These are phyloP conservation scores for Lamprotornis superbus DNA, from an alignment of 2,113 vertebrate genomes.

Conservation along the genomic window DNA sequence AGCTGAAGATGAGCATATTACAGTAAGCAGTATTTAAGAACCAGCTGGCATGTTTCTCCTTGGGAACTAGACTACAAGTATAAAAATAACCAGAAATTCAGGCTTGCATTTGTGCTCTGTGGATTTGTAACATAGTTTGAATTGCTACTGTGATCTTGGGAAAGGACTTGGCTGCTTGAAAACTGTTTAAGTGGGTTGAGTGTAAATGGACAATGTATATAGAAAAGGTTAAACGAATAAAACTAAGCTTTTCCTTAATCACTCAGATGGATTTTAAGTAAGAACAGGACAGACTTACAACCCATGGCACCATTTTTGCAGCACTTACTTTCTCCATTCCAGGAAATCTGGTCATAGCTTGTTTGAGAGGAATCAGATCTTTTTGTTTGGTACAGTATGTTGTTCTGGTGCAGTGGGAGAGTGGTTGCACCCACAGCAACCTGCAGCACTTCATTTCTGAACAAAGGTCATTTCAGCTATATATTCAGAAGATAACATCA, in stretches of 20 bases:
- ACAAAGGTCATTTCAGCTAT: neutral
- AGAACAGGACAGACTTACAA: neutral
- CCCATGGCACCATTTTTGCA: neutral
- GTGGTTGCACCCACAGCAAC: neutral
- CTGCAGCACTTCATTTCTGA: neutral
- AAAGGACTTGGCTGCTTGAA: neutral
- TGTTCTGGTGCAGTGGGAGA: neutral
- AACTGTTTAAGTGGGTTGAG: neutral
- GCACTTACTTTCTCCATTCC: neutral
- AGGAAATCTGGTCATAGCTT: neutral
- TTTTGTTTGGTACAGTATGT: neutral
- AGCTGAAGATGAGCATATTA: constrained; percentile 93
- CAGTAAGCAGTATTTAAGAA: constrained; percentile 75
- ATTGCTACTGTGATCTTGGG: neutral
- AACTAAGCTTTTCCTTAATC: neutral
- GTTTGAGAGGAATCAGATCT: neutral
- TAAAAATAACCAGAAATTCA: neutral
- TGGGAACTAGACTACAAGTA: neutral
- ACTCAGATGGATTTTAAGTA: neutral
- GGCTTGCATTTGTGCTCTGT: neutral
- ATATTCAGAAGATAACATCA: neutral
- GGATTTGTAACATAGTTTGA: neutral
- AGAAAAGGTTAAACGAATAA: neutral
- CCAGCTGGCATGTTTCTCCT: neutral
- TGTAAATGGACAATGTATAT: neutral